Evolutionary conservation across 2,797 vertebrate species (phyloP).

Genomic region (Coendou prehensilis): DNA sequence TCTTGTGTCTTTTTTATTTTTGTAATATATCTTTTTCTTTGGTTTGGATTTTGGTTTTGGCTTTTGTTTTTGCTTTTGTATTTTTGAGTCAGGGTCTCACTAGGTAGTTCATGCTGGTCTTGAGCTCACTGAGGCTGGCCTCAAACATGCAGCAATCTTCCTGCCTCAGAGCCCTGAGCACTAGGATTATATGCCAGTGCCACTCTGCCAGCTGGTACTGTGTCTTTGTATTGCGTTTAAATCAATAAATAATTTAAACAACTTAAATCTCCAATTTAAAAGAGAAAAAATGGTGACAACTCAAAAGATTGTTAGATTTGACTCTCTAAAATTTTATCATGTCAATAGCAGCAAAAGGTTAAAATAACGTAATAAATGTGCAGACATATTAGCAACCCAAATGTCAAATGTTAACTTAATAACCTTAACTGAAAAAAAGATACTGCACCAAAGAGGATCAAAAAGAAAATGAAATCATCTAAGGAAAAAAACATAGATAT

Average conservation of each 20-base stretch:
- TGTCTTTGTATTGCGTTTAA: neutral
- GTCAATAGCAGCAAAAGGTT: neutral
- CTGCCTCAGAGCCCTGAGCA: neutral
- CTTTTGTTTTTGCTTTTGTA: neutral
- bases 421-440: constrained; percentile 3
- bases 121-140: neutral
- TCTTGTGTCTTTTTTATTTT: neutral
- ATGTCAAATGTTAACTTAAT: constrained; percentile 35
- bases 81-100: neutral
- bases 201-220: neutral
- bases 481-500: neutral
- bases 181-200: neutral
- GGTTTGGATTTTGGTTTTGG: neutral
- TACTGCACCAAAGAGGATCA: neutral
- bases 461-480: neutral
- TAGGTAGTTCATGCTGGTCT: neutral
- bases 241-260: neutral
- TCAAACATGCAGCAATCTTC: neutral
- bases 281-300: neutral
- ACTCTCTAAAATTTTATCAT: neutral
- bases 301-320: neutral
- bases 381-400: neutral
- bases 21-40: neutral
- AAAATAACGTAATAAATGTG: neutral
- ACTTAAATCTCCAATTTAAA: constrained; percentile 25